Evolutionary conservation across 2,888 invertebrate species (phyloP).

Genomic region (Meghimatium bilineatum): DNA sequence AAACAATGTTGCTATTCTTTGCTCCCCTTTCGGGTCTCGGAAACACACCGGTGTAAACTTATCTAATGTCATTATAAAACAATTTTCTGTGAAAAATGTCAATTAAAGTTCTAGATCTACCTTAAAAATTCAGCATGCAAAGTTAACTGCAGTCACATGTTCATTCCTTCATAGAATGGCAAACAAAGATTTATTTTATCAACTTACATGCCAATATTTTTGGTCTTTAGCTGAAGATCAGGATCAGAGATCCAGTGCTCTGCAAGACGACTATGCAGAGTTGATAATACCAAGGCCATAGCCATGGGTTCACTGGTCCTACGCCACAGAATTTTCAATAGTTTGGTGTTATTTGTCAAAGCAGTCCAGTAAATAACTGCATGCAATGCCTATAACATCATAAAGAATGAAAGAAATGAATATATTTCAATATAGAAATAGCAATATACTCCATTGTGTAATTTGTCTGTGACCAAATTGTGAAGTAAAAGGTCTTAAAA

Average conservation of each 20-base stretch:
- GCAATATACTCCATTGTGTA: neutral
- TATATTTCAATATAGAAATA: neutral
- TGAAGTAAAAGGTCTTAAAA: too few species aligned
- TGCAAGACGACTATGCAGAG: conserved; percentile 67
- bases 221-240: conserved; percentile 66
- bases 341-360: conserved; percentile 70
- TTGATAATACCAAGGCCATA: conserved; percentile 72
- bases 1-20: too few species aligned
- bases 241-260: conserved; percentile 65
- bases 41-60: too few species aligned
- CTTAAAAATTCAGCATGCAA: neutral
- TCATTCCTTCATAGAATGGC: too few species aligned
- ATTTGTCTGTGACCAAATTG: neutral
- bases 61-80: too few species aligned
- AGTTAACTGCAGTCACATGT: too few species aligned
- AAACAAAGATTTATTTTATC: too few species aligned
- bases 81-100: too few species aligned
- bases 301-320: conserved; percentile 74
- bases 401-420: neutral
- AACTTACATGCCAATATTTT: conserved; percentile 64
- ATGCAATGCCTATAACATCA: conserved; percentile 65
- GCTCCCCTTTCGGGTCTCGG: too few species aligned
- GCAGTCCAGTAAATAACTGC: conserved; percentile 74
- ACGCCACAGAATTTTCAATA: conserved; percentile 74
- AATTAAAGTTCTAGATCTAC: too few species aligned